A percentile compares a stretch with the other conserved stretches of the same genome.
Conservation (phyloP, 53 echinoderm and acorn worm genomes). For the Patiria pectinifera region DNA sequence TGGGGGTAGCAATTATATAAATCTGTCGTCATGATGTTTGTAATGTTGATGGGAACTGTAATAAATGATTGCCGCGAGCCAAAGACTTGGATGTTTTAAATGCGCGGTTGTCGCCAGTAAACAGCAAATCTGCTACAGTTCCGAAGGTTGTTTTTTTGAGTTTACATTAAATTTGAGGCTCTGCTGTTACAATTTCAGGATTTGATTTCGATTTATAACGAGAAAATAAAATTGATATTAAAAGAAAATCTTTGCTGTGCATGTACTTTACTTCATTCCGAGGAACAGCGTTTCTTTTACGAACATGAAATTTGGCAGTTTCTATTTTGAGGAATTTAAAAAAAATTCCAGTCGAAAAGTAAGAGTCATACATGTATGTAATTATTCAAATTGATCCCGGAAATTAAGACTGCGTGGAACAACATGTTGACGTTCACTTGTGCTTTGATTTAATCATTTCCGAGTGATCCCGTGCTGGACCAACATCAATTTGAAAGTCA, state of each 20-base stretch:
- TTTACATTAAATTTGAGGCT: background rate
- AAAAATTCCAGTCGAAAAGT: background rate
- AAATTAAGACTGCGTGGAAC: background rate
- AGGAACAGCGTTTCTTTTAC: no score
- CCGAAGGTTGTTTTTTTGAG: background rate
- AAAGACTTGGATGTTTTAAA: background rate
- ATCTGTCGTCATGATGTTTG: slow-evolving; percentile 18
- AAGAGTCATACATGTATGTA: background rate
- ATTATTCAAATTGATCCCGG: background rate
- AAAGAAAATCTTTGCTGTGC: no score
- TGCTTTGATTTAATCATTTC: slow-evolving; percentile 18
- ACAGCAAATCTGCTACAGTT: background rate
- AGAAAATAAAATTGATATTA: background rate
- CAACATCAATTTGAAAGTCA: slow-evolving; percentile 39
- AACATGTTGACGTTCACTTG: slow-evolving; percentile 19
- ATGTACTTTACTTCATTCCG: no score
- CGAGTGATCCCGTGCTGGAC: background rate
- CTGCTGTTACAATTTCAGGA: background rate
- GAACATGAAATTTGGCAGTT: no score
- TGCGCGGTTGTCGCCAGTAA: background rate
- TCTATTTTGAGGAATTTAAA: no score
- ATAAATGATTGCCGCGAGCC: slow-evolving; percentile 16
- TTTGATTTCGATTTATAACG: background rate
- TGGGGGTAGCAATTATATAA: slow-evolving; percentile 14
- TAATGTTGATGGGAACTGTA: slow-evolving; percentile 18